Conservation (phyloP, 2,113 vertebrate genomes). For the Psittacara wagleri region DNA sequence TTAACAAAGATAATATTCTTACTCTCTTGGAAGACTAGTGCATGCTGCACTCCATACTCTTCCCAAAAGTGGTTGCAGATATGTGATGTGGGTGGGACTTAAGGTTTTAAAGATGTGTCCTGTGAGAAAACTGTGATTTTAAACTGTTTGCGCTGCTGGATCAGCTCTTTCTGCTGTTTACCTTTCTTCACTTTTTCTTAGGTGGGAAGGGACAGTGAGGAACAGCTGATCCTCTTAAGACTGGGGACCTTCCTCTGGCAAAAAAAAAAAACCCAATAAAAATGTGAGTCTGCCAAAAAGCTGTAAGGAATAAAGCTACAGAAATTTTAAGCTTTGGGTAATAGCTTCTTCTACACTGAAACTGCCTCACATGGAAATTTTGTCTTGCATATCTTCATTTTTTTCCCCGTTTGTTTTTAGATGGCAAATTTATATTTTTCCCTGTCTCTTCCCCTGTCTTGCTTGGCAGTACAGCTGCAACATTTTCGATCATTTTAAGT, state of each 20-base stretch:
- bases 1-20: background rate
- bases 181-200: conserved; percentile 60
- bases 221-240: conserved; percentile 61
- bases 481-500: background rate
- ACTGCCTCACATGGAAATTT: conserved; percentile 10
- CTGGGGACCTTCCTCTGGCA: conserved; percentile 50
- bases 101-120: background rate
- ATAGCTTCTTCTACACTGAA: conserved; percentile 23
- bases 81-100: background rate
- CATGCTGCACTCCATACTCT: background rate
- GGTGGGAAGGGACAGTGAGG: conserved; percentile 61
- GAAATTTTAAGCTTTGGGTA: conserved; percentile 42
- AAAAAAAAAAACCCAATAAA: background rate
- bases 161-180: conserved; percentile 65
- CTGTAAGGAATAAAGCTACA: background rate
- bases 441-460: background rate
- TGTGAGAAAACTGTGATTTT: background rate
- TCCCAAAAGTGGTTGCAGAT: background rate
- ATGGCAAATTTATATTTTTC: background rate
- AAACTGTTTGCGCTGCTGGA: conserved; percentile 3
- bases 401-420: background rate
- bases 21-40: background rate
- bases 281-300: conserved; percentile 46
- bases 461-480: background rate
- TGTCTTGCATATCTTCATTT: conserved; percentile 1